Evolutionary conservation across 37 sponge, comb jelly and placozoan species (phyloP).

Genomic region (Crambe crambe): DNA sequence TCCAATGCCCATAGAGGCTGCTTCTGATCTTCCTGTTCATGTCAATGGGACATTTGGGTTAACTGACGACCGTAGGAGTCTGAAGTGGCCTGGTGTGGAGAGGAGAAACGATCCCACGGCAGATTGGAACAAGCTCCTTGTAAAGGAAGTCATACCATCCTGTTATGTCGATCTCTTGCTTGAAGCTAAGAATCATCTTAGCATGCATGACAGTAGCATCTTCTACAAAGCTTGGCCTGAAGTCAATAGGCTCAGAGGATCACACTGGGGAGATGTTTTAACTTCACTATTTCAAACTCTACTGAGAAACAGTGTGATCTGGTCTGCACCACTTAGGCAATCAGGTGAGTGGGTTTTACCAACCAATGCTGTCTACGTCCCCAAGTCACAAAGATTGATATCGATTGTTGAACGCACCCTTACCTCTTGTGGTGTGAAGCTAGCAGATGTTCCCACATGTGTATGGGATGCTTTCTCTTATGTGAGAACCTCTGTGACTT

Average conservation of each 20-base stretch:
- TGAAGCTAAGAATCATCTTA: constrained; percentile 10
- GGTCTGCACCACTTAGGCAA: background rate
- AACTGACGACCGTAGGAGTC: constrained; percentile 48
- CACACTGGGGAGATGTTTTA: constrained; percentile 26
- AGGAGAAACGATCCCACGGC: constrained; percentile 50
- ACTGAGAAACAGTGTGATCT: constrained; percentile 6
- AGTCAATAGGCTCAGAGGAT: constrained; percentile 3
- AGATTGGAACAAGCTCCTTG: constrained; percentile 64
- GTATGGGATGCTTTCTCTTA: constrained; percentile 18
- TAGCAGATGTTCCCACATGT: constrained; percentile 13
- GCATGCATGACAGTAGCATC: background rate
- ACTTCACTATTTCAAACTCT: constrained; percentile 7
- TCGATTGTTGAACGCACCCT: constrained; percentile 7
- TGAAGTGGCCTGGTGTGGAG: constrained; percentile 59
- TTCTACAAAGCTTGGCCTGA: constrained; percentile 53
- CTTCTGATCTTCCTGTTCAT: constrained; percentile 52
- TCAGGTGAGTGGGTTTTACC: constrained; percentile 26
- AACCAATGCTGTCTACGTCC: background rate
- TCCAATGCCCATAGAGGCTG: constrained; percentile 59
- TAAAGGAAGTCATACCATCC: constrained; percentile 36
- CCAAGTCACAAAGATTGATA: background rate
- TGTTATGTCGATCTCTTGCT: constrained; percentile 45
- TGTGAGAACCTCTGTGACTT: background rate
- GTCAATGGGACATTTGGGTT: constrained; percentile 79
- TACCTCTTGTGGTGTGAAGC: constrained; percentile 18